Percentiles rank a stretch among this genome's conserved stretches.
These are phyloP conservation scores for Dynastes tityus DNA, from an alignment of 2,888 invertebrate species.

Conservation along the genomic window DNA sequence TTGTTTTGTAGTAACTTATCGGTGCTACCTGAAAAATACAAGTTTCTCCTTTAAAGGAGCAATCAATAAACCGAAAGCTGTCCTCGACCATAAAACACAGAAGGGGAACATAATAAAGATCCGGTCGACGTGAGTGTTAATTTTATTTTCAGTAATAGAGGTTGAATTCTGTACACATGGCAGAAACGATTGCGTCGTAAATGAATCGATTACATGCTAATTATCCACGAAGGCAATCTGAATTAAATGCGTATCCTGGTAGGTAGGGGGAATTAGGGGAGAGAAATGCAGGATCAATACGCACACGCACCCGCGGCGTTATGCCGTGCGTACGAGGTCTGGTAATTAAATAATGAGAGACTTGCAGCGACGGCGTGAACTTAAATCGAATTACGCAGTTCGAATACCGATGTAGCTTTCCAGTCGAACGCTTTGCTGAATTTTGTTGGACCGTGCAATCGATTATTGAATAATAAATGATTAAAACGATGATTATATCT, in stretches of 20 bases:
- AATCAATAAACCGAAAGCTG: too few species aligned
- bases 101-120: conserved; percentile 7
- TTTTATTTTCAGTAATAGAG: conserved; percentile 37
- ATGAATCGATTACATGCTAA: conserved; percentile 58
- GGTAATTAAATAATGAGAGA: conserved; percentile 44
- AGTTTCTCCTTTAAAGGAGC: too few species aligned
- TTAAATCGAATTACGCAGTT: conserved; percentile 41
- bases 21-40: too few species aligned
- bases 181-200: conserved; percentile 52
- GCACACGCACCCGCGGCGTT: conserved; percentile 30
- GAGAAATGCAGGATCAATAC: conserved; percentile 39
- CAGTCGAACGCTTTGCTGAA: conserved; percentile 10
- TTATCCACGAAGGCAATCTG: conserved; percentile 57
- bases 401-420: conserved; percentile 38
- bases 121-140: conserved; percentile 20
- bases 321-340: conserved; percentile 40
- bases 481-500: background rate
- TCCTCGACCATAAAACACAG: conserved; percentile 5
- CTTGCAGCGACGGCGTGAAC: conserved; percentile 43
- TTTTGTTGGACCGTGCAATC: background rate
- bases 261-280: conserved; percentile 23
- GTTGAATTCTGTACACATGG: conserved; percentile 35
- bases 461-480: conserved; percentile 1
- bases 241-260: conserved; percentile 50
- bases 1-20: too few species aligned